Evolutionary conservation across 2,888 invertebrate genomes (phyloP).

Genomic region (Drosophila sordidapex): DNA sequence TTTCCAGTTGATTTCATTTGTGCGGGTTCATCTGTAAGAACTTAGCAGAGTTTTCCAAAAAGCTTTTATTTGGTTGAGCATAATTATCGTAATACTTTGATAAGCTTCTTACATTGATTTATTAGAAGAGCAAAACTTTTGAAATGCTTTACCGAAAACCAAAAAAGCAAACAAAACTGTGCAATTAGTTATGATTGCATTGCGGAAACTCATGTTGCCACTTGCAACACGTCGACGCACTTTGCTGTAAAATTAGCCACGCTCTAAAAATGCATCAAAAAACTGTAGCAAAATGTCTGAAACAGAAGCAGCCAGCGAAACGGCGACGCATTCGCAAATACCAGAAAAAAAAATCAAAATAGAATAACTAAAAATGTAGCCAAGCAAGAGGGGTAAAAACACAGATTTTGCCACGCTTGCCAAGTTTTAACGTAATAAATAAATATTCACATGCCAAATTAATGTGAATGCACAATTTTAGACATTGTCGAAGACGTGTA

Average conservation of each 20-base stretch:
- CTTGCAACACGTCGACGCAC: conserved; percentile 44
- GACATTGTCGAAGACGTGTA: conserved; percentile 52
- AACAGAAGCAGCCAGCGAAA: conserved; percentile 59
- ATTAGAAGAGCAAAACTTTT: conserved; percentile 8
- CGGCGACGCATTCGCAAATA: conserved; percentile 44
- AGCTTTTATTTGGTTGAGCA: conserved; percentile 7
- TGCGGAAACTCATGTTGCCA: conserved; percentile 50
- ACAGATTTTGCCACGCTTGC: conserved; percentile 41
- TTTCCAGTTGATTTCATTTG: conserved; percentile 68
- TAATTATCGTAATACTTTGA: conserved; percentile 7
- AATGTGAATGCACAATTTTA: conserved; percentile 71
- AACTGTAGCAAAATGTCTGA: conserved; percentile 14
- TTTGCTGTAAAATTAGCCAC: conserved; percentile 65
- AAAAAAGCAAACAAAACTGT: conserved; percentile 23
- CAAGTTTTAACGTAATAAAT: conserved; percentile 68
- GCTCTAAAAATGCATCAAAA: conserved; percentile 64
- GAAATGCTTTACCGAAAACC: background rate
- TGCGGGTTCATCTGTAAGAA: conserved; percentile 47
- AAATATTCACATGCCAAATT: conserved; percentile 82
- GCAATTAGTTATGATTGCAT: conserved; percentile 45
- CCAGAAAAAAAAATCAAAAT: conserved; percentile 8
- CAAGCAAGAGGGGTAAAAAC: background rate
- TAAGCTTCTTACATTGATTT: conserved; percentile 59
- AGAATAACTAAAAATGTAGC: conserved; percentile 11
- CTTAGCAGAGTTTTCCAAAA: conserved; percentile 24